Percentiles rank a stretch among this genome's conserved stretches.
phyloP scores from a whole-genome alignment of 2,113 vertebrate species.

The Pelecanus crispus region DNA sequence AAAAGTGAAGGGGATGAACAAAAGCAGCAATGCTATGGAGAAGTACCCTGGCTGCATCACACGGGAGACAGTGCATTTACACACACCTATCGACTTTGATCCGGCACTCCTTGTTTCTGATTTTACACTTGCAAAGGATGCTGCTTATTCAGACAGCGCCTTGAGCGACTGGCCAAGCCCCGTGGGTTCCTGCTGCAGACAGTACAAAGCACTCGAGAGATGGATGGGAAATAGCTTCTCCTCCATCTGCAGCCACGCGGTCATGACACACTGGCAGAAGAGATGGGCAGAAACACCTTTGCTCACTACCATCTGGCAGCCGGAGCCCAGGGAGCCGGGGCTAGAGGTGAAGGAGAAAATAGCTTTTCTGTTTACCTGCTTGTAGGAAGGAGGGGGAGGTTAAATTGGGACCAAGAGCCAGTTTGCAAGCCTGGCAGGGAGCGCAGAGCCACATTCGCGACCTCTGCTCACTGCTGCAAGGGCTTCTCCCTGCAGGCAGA shows the following conservation, averaged over 20 bases:
- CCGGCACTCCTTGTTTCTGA: background rate
- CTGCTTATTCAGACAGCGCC: background rate
- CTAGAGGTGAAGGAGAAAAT: background rate
- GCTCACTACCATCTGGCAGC: conserved; percentile 32
- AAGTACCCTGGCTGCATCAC: fast-evolving
- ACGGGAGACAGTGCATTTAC: background rate
- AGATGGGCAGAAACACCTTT: background rate
- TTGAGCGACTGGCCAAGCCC: background rate
- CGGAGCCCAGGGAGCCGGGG: background rate
- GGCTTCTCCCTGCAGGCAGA: background rate
- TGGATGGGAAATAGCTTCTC: background rate
- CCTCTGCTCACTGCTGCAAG: background rate
- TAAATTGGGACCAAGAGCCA: background rate
- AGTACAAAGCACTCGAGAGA: background rate
- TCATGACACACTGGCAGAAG: background rate
- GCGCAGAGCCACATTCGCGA: fast-evolving
- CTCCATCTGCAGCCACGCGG: background rate
- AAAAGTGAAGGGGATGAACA: background rate
- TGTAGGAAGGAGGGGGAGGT: background rate
- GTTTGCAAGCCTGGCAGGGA: background rate
- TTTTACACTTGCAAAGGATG: background rate
- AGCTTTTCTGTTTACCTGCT: background rate
- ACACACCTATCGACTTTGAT: fast-evolving
- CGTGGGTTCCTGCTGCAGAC: background rate
- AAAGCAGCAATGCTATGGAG: background rate